Evolutionary conservation across 2,797 vertebrate genomes (phyloP), one percentile per base, ranked within the genome.

Genomic region (Pangasius larnaudii): DNA sequence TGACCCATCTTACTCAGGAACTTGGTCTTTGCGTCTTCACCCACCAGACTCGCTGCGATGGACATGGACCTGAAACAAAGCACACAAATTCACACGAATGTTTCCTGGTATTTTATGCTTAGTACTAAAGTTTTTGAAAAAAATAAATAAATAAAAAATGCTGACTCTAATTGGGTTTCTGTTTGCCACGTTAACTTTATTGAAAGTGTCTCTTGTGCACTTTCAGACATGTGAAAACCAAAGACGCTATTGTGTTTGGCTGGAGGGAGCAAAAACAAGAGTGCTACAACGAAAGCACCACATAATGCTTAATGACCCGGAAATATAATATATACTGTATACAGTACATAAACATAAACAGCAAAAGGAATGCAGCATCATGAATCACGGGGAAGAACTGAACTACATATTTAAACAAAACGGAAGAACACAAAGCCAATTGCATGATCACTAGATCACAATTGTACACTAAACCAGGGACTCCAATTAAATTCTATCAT

Each of bases 1-100:
- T 99, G 99, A 92, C 99, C 99, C 98, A 99, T 99, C 96, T 99
- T 99, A 94, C 98, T 99, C 93, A 99, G 95, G 94, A 99, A 99
- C 96, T 99, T 99, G 92, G 98, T 99, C 95, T 99, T 99, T 86
- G 99, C 98, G 61, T 99, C 99, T 95, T 99, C 99, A 36, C 98
- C 98, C 90, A 99, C 98, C 89, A 99, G 95, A 94, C 98, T 99
- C 2, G 98, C 98, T 75, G 98, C 98, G 69, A 99, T 99, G 1
- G 99, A 99, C 94, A 99, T 97, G 0, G 98, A 99, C 80, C 99
- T 99, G 85, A 88, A 91, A 91, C 65, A 81, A 88, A 87, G 90
- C 91, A 71, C 0, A 63, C 2, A 9, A 46, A 63, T 56, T 39
- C 8, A 58, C 9, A 42, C 27, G 36, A 58, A 6, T 1, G 3